phyloP scores from a whole-genome alignment of 1,140 invertebrate species.

The Leguminivora glycinivorella region DNA sequence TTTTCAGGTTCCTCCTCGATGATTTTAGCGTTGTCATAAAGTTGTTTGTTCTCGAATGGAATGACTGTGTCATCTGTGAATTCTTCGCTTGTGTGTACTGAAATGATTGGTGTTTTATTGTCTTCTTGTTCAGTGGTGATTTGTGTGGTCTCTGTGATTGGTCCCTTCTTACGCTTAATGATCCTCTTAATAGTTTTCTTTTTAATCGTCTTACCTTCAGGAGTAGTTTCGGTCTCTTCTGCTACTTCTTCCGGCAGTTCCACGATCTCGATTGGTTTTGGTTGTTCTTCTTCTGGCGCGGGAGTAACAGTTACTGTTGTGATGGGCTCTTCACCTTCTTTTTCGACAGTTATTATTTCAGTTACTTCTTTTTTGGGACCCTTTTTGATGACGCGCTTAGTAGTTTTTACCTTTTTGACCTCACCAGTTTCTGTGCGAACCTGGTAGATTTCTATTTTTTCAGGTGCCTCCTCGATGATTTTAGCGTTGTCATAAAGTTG shows the following conservation, averaged over 20 bases:
- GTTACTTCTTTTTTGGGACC: slow-evolving; percentile 58
- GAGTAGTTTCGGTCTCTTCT: slow-evolving; percentile 37
- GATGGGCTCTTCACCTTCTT: slow-evolving; percentile 42
- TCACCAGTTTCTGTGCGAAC: slow-evolving; percentile 49
- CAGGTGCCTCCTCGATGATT: slow-evolving; percentile 30
- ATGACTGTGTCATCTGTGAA: slow-evolving; percentile 34
- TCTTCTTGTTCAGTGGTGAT: slow-evolving; percentile 48
- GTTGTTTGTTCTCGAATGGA: slow-evolving; percentile 30
- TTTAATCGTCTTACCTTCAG: slow-evolving; percentile 54
- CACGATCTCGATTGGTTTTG: slow-evolving; percentile 29
- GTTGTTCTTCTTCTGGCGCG: background rate
- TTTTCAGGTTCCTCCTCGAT: slow-evolving; percentile 38
- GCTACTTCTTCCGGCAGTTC: slow-evolving; percentile 66
- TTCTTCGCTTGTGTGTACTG: slow-evolving; percentile 36
- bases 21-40: slow-evolving; percentile 25
- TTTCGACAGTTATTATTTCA: slow-evolving; percentile 65
- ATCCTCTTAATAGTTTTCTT: slow-evolving; percentile 59
- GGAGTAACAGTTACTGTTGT: background rate
- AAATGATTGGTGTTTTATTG: slow-evolving; percentile 42
- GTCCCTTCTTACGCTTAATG: slow-evolving; percentile 39
- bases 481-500: background rate
- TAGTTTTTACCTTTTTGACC: slow-evolving; percentile 41
- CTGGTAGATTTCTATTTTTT: slow-evolving; percentile 51
- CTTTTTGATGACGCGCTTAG: slow-evolving; percentile 62
- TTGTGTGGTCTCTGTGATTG: slow-evolving; percentile 41